A percentile compares a stretch with the other conserved stretches of the same genome.
Conservation (phyloP, 2,797 vertebrate genomes). For the Ibycter americanus region DNA sequence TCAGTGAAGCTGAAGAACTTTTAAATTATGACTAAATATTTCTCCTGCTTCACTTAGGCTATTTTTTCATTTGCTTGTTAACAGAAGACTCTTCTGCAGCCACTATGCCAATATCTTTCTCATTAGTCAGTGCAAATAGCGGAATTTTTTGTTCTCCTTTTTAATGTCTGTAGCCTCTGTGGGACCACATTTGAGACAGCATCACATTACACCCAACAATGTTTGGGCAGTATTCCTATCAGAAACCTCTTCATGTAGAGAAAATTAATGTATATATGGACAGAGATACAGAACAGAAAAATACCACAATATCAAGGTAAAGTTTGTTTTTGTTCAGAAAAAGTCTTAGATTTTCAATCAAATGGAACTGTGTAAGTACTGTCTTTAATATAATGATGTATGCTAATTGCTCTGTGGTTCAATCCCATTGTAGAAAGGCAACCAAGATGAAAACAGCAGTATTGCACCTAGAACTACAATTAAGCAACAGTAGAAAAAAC, state of each 20-base stretch:
- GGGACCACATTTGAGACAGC: neutral
- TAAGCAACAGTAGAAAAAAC: neutral
- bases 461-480: neutral
- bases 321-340: neutral
- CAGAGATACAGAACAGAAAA: neutral
- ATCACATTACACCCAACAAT: neutral
- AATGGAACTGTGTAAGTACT: neutral
- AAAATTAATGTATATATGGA: neutral
- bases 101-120: neutral
- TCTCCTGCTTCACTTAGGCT: neutral
- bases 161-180: neutral
- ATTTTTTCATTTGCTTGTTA: neutral
- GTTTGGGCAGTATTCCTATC: neutral
- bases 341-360: neutral
- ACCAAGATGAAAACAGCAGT: neutral
- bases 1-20: neutral
- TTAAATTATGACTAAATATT: neutral
- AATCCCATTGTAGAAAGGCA: neutral
- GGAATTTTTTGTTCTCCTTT: neutral
- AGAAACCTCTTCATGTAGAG: neutral
- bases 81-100: neutral
- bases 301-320: neutral
- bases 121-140: neutral
- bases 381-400: neutral
- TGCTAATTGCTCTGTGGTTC: neutral